Evolutionary conservation across 2,113 vertebrate species (phyloP).

Genomic region (Benitochromis conjunctus): DNA sequence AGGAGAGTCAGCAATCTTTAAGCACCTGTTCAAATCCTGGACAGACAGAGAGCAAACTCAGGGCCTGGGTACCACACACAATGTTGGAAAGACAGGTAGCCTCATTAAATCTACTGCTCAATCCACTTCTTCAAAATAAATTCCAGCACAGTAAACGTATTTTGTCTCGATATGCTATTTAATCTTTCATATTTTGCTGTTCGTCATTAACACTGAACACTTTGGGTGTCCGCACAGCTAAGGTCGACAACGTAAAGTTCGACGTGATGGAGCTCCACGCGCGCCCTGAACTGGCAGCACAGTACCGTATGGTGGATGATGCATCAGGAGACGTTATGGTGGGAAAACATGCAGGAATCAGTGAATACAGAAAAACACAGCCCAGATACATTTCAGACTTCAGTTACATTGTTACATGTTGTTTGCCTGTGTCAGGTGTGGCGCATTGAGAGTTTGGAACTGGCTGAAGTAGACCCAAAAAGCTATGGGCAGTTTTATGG

Average conservation of each 20-base stretch:
- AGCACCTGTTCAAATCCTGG: constrained; percentile 88
- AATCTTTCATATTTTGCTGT: neutral
- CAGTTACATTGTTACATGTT: neutral
- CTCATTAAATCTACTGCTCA: neutral
- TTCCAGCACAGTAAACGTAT: neutral
- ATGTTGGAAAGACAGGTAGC: constrained; percentile 81
- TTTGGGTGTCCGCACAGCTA: constrained; percentile 66
- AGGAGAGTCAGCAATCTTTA: constrained; percentile 87
- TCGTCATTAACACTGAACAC: neutral
- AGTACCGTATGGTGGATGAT: constrained; percentile 87
- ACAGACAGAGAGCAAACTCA: constrained; percentile 74
- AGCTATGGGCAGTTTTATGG: constrained; percentile 85
- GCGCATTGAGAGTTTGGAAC: constrained; percentile 83
- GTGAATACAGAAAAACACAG: neutral
- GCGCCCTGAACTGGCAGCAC: constrained; percentile 83
- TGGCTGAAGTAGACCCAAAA: constrained; percentile 77
- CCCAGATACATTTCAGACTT: neutral
- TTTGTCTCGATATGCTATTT: neutral
- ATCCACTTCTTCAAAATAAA: neutral
- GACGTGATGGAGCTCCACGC: constrained; percentile 83
- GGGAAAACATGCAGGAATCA: neutral
- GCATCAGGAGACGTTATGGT: constrained; percentile 83
- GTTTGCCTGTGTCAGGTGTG: constrained; percentile 72
- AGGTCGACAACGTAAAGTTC: constrained; percentile 86
- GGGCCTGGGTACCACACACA: constrained; percentile 77